Evolutionary conservation across 2,113 vertebrate species (phyloP), one percentile per base, ranked within the genome.

Genomic region (Micronisus gabar): DNA sequence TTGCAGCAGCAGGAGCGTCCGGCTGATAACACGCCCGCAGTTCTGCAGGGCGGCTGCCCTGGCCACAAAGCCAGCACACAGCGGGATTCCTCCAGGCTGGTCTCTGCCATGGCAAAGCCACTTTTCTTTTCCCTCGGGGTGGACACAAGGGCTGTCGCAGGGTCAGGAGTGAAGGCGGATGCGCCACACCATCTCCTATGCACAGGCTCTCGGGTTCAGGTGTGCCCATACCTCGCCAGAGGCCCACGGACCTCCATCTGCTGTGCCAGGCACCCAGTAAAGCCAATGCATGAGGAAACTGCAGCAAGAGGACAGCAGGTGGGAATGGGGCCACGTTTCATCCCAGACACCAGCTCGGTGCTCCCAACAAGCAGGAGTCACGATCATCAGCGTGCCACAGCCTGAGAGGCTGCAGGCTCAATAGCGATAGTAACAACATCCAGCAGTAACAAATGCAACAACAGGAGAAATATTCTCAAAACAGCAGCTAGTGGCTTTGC

Each of bases 31-130:
- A 4, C 1, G 2, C 16, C 53, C 4, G 2, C 53, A 10, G 84
- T 62, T 22, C 80, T 1, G 21, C 50, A 2, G 67, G 47, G 78
- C 45, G 7, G 6, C 4, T 3, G 15, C 14, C 73, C 43, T 9
- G 45, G 62, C 52, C 29, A 1, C 16, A 15, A 30, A 21, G 38
- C 56, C 53, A 3, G 85, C n/a, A 3, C 52, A 1, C 41, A 18
- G 34, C 4, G 2, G 21, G 45, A 3, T 0, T 21, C 22, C 62
- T 4, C 53, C 1, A 41, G 10, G 47, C 52, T 16, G 34, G 27
- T 3, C 86, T 7, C 18, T 11, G 1, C 48, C 34, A 0, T 3
- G 29, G 22, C 7, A 1, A 14, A 65, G 21, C 8, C 26, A 0
- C 40, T 9, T 10, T 13, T n/a, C 40, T 40, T 18, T 1, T 4